Evolutionary conservation across 2,113 vertebrate species (phyloP).

Genomic region (Oreochromis aureus): DNA sequence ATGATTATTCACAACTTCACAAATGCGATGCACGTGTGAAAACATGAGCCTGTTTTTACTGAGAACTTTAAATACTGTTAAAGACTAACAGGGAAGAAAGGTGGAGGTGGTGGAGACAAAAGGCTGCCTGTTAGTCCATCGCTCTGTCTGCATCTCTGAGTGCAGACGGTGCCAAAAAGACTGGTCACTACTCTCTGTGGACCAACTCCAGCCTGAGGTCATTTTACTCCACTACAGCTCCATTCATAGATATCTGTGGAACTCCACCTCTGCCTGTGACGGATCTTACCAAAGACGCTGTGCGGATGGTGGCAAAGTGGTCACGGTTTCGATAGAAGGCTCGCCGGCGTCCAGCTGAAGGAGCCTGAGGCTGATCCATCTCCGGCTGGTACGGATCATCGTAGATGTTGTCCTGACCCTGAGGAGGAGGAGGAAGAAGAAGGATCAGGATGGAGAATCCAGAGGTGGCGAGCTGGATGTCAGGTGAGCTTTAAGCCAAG

Average conservation of each 20-base stretch:
- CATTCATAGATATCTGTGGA: not conserved
- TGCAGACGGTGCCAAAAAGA: not conserved
- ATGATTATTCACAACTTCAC: not conserved
- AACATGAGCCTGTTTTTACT: not conserved
- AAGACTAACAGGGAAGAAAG: not conserved
- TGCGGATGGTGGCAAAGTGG: slow-evolving; percentile 89
- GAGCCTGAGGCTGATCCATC: slow-evolving; percentile 76
- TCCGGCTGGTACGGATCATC: slow-evolving; percentile 89
- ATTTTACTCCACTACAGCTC: not conserved
- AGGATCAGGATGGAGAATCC: not conserved
- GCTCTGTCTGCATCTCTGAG: not conserved
- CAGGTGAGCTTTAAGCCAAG: not conserved
- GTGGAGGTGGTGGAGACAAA: not conserved
- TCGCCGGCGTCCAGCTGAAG: slow-evolving; percentile 75
- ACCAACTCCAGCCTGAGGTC: not conserved
- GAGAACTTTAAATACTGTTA: not conserved
- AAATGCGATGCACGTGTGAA: not conserved
- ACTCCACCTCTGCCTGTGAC: not conserved
- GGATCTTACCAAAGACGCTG: slow-evolving; percentile 77
- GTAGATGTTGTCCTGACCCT: slow-evolving; percentile 88
- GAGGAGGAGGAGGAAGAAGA: not conserved
- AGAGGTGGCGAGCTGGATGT: not conserved
- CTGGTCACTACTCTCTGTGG: not conserved
- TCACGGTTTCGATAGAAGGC: slow-evolving; percentile 77
- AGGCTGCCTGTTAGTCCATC: not conserved